Conservation (phyloP, 1,140 invertebrate genomes). For the Trichonephila clavipes region DNA sequence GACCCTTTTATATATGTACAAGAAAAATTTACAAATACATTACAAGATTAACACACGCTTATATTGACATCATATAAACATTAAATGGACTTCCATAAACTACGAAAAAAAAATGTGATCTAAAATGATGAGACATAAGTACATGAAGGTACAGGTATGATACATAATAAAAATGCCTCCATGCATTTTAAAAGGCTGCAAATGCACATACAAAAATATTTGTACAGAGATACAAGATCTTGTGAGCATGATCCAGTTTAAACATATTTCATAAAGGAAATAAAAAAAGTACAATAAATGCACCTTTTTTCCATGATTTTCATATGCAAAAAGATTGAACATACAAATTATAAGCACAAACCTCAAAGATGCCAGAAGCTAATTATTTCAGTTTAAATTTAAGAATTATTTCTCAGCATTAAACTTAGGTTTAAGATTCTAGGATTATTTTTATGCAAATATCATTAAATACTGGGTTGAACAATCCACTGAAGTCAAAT, state of each 20-base stretch:
- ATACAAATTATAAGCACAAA: conserved; percentile 33
- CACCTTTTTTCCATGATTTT: conserved; percentile 74
- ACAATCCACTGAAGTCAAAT: neutral
- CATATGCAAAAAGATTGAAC: conserved; percentile 55
- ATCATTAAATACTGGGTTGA: neutral
- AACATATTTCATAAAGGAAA: conserved; percentile 74
- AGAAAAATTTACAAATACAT: conserved; percentile 74
- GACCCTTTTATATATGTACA: conserved; percentile 76
- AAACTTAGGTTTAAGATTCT: no score
- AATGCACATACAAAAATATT: conserved; percentile 77
- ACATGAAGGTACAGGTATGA: conserved; percentile 66
- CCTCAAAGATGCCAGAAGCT: conserved; percentile 37
- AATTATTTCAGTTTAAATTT: neutral
- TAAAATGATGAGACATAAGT: conserved; percentile 70
- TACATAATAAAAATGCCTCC: conserved; percentile 75
- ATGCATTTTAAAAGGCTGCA: conserved; percentile 75
- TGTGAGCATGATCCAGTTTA: conserved; percentile 74
- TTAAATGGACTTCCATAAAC: conserved; percentile 75
- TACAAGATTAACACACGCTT: conserved; percentile 67
- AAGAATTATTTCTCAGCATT: neutral
- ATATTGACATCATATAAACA: conserved; percentile 77
- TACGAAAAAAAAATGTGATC: conserved; percentile 61
- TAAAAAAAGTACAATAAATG: conserved; percentile 74
- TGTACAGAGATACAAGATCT: conserved; percentile 76
- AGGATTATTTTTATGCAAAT: neutral